These are phyloP conservation scores for Tinamus guttatus DNA, from an alignment of 2,113 vertebrate species.

Conservation along the genomic window DNA sequence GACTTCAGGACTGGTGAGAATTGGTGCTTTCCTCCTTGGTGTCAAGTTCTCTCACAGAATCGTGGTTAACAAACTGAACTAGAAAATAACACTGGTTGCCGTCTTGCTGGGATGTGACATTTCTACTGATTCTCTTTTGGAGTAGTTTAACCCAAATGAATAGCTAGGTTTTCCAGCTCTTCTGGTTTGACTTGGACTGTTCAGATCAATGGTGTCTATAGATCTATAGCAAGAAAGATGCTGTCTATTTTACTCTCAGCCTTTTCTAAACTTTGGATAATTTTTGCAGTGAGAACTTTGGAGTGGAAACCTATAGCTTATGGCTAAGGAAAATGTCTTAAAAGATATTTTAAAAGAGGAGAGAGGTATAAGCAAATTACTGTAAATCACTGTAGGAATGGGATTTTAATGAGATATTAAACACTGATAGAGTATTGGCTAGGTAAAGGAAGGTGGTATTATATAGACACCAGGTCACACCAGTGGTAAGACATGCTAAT, in stretches of 20 bases:
- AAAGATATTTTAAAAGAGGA: neutral
- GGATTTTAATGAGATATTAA: neutral
- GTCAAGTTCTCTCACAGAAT: neutral
- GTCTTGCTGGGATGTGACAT: neutral
- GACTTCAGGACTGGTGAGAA: neutral
- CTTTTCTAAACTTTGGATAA: neutral
- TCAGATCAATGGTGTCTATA: neutral
- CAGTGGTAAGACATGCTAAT: neutral
- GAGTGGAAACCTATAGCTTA: neutral
- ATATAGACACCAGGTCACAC: neutral
- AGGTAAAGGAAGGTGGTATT: neutral
- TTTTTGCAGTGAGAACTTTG: neutral
- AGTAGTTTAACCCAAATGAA: slow-evolving; percentile 1
- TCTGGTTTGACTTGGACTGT: neutral
- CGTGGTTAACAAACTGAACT: neutral
- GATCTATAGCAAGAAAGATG: neutral
- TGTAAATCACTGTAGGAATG: neutral
- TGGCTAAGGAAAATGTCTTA: neutral
- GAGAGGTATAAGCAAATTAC: neutral
- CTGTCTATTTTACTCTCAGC: neutral
- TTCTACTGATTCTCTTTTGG: neutral
- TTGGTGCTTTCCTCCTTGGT: neutral
- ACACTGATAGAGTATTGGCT: neutral
- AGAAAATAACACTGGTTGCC: neutral
- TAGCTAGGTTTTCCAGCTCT: neutral